Evolutionary conservation across 2,113 vertebrate species (phyloP).

Genomic region (Microcebus lehilahytsara): DNA sequence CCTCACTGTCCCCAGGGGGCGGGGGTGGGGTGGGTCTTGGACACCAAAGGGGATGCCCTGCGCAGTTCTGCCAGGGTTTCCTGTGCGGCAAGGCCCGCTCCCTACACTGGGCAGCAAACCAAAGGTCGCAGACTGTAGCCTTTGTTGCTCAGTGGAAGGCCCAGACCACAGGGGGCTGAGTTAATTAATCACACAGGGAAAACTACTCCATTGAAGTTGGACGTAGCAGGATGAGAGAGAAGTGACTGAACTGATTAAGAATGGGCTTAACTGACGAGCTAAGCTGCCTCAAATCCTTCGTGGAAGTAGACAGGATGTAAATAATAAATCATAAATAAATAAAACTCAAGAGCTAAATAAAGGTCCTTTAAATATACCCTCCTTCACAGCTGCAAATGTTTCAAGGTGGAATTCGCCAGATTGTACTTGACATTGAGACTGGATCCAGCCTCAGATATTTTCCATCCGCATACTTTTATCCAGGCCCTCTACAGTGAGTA

Average conservation of each 20-base stretch:
- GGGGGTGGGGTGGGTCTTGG: not conserved
- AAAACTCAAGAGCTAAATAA: slow-evolving; percentile 62
- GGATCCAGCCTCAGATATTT: not conserved
- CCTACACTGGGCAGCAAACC: not conserved
- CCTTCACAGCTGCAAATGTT: slow-evolving; percentile 30
- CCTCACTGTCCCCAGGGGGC: fast-evolving
- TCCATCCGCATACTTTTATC: not conserved
- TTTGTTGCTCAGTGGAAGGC: slow-evolving; percentile 42
- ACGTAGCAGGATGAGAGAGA: not conserved
- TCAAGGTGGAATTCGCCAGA: not conserved
- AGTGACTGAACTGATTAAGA: slow-evolving; percentile 47
- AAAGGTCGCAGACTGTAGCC: slow-evolving; percentile 52
- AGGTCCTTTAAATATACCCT: slow-evolving; percentile 49
- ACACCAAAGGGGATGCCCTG: slow-evolving; percentile 46
- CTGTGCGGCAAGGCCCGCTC: not conserved
- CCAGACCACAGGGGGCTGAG: not conserved
- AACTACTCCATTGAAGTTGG: slow-evolving; percentile 55
- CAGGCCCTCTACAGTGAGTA: not conserved
- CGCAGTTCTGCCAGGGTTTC: slow-evolving; percentile 50
- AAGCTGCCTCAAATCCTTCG: slow-evolving; percentile 37
- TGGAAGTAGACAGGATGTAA: slow-evolving; percentile 65
- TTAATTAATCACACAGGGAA: slow-evolving; percentile 72
- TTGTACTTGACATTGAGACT: not conserved
- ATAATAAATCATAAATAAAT: slow-evolving; percentile 72
- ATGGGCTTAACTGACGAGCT: slow-evolving; percentile 25